phyloP scores from a whole-genome alignment of 2,113 vertebrate genomes.

The Andinoacara biseriatus region DNA sequence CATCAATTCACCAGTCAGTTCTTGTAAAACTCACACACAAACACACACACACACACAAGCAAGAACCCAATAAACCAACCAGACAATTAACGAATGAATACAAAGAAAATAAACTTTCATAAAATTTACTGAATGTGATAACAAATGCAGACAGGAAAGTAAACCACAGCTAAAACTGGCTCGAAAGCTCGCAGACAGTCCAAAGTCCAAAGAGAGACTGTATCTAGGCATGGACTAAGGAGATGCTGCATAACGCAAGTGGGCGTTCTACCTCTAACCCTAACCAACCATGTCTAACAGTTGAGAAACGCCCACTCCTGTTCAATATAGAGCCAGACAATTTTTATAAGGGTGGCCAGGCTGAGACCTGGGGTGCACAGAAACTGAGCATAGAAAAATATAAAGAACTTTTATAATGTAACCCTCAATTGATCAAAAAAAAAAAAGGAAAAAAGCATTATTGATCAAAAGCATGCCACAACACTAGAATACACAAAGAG shows the following conservation, averaged over 20 bases:
- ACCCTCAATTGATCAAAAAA: background rate
- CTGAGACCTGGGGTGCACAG: background rate
- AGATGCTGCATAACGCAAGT: background rate
- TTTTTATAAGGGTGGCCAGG: background rate
- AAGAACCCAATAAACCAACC: background rate
- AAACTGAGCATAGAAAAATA: background rate
- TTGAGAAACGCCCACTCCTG: background rate
- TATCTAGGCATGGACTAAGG: background rate
- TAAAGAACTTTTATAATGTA: background rate
- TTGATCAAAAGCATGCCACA: background rate
- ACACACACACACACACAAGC: background rate
- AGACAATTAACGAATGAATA: background rate
- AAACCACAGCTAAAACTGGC: background rate
- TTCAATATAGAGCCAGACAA: background rate
- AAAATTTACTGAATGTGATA: background rate
- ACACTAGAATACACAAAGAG: background rate
- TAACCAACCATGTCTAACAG: background rate
- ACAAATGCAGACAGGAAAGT: background rate
- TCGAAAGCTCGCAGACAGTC: background rate
- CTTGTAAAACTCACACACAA: background rate
- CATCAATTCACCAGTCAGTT: background rate
- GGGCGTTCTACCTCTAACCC: background rate
- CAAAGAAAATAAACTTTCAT: background rate
- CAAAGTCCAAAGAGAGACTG: background rate
- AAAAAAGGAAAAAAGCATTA: background rate